Conservation (phyloP, 2,888 invertebrate species). For the Seira musarum region DNA sequence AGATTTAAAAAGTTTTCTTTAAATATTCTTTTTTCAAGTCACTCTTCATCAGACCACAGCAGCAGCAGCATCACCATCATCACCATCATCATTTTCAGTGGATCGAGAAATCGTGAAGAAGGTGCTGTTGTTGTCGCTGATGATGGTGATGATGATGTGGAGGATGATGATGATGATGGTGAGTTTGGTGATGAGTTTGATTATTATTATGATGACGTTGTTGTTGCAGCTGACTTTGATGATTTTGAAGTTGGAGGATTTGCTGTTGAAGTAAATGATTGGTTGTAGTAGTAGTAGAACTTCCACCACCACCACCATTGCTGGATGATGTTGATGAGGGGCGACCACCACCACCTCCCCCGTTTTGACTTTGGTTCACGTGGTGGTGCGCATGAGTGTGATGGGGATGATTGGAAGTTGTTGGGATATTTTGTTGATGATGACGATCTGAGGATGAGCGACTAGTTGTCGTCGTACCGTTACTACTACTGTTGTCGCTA, state of each 20-base stretch:
- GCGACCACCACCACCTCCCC: slow-evolving; percentile 2
- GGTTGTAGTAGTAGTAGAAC: slow-evolving; percentile 28
- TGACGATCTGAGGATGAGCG: no score
- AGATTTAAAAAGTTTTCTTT: slow-evolving; percentile 47
- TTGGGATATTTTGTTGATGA: no score
- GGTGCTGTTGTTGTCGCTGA: slow-evolving; percentile 46
- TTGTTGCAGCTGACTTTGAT: background rate
- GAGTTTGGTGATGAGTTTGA: background rate
- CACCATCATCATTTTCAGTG: slow-evolving; percentile 29
- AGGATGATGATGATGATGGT: slow-evolving; percentile 39
- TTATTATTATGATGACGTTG: background rate
- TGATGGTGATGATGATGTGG: slow-evolving; percentile 39
- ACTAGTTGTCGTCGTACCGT: background rate
- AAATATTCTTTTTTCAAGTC: background rate
- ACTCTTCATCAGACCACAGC: slow-evolving; percentile 14
- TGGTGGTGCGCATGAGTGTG: no score
- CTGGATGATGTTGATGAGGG: slow-evolving; percentile 36
- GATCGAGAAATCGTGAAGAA: slow-evolving; percentile 55
- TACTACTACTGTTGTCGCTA: background rate
- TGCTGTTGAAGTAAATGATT: background rate
- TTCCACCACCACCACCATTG: no score
- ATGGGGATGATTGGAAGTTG: no score
- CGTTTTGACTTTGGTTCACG: background rate
- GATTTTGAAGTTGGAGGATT: background rate
- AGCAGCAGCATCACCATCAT: slow-evolving; percentile 16